Percentiles rank a stretch among this genome's conserved stretches.
phyloP scores from a whole-genome alignment of 2,797 vertebrate genomes.

The Halcyon smyrnensis region DNA sequence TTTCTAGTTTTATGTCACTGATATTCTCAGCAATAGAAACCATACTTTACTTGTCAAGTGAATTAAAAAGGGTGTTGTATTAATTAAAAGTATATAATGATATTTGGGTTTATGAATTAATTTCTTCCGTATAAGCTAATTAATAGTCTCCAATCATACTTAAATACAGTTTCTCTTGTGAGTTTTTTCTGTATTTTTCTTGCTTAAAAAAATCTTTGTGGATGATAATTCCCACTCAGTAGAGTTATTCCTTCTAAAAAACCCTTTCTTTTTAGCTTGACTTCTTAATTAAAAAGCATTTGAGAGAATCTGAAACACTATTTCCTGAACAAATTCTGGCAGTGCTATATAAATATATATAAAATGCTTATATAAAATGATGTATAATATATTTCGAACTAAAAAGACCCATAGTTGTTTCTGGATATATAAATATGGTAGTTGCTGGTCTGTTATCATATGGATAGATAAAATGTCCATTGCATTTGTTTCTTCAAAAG shows the following conservation, averaged over 20 bases:
- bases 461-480: neutral
- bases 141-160: neutral
- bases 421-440: neutral
- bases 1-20: neutral
- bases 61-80: neutral
- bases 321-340: neutral
- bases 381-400: neutral
- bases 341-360: too few species aligned
- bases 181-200: neutral
- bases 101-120: neutral
- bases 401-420: neutral
- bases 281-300: neutral
- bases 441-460: neutral
- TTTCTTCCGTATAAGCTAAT: neutral
- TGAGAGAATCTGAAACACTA: neutral
- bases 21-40: neutral
- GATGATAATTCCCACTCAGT: fast-evolving
- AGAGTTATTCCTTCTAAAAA: neutral
- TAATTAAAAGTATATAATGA: neutral
- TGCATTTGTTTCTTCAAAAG: neutral
- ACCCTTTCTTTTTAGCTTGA: neutral
- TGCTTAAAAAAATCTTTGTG: neutral
- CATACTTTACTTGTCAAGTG: neutral
- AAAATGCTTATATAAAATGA: neutral
- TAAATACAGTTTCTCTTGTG: neutral